These are phyloP conservation scores for Caenorhabditis zanzibari DNA, from an alignment of 2,888 invertebrate genomes.

Conservation along the genomic window DNA sequence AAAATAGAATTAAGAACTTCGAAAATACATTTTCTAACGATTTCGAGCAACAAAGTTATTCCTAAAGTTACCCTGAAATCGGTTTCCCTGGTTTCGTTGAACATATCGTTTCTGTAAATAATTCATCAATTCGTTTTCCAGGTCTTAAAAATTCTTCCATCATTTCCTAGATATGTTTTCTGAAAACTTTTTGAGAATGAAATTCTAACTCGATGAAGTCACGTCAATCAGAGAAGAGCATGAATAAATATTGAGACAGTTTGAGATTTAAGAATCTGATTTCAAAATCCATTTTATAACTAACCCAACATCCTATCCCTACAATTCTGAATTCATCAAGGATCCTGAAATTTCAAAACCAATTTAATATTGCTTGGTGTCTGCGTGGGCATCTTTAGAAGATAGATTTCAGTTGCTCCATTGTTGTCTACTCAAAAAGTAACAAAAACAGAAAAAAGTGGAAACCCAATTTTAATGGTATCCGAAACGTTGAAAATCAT, in stretches of 20 bases:
- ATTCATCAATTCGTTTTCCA: neutral
- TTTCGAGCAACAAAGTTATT: no score
- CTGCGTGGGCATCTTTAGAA: neutral
- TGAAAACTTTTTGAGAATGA: neutral
- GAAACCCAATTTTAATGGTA: conserved; percentile 26
- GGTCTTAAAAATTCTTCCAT: neutral
- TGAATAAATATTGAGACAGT: neutral
- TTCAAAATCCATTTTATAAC: neutral
- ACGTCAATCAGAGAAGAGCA: conserved; percentile 7
- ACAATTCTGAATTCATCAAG: no score
- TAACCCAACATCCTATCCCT: neutral
- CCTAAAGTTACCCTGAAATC: neutral
- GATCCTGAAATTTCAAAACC: no score
- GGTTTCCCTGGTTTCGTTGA: conserved; percentile 5
- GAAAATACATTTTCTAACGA: no score
- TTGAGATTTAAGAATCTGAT: no score
- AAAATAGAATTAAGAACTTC: no score
- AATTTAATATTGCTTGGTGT: neutral
- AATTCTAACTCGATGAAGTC: neutral
- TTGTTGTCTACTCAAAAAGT: conserved; percentile 14
- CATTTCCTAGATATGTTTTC: neutral
- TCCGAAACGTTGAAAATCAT: conserved; percentile 38
- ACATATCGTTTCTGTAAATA: conserved; percentile 2
- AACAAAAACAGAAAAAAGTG: conserved; percentile 5
- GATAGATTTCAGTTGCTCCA: conserved; percentile 1